Conservation (phyloP, 2,797 vertebrate genomes). For the Tamandua tetradactyla region DNA sequence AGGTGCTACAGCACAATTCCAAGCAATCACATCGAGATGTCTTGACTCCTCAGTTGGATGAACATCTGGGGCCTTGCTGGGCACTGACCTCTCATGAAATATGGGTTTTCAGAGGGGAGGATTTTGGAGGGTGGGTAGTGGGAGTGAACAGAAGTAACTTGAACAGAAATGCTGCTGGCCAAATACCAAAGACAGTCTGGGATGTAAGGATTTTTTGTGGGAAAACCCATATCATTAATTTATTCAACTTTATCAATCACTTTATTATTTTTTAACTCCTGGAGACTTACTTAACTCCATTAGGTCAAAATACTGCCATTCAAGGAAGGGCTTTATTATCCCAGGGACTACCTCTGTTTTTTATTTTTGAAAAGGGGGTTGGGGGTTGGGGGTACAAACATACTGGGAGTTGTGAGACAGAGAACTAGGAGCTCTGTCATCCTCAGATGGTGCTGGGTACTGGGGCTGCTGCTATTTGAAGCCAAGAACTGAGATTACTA, state of each 20-base stretch:
- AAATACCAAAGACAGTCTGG: conserved; percentile 62
- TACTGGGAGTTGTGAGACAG: neutral
- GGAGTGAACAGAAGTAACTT: neutral
- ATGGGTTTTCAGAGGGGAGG: neutral
- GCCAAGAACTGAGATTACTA: conserved; percentile 24
- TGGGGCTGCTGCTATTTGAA: conserved; percentile 65
- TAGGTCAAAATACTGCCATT: conserved; percentile 66
- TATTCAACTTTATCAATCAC: conserved; percentile 30
- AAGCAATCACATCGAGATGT: neutral
- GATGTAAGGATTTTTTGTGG: conserved; percentile 14
- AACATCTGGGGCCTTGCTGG: neutral
- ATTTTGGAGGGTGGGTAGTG: neutral
- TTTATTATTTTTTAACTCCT: conserved; percentile 25
- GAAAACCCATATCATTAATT: conserved; percentile 48
- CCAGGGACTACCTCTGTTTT: conserved; percentile 70
- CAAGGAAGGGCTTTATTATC: conserved; percentile 61
- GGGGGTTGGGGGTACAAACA: neutral
- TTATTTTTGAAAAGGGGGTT: neutral
- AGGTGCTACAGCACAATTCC: neutral
- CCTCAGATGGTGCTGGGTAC: neutral
- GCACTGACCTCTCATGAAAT: neutral
- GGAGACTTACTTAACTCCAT: conserved; percentile 46
- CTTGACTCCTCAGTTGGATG: neutral
- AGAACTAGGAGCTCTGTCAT: conserved; percentile 15
- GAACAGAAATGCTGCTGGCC: conserved; percentile 2